Percentiles rank a stretch among this genome's conserved stretches.
Conservation (phyloP, 2,888 invertebrate species). For the Watsonalla binaria region DNA sequence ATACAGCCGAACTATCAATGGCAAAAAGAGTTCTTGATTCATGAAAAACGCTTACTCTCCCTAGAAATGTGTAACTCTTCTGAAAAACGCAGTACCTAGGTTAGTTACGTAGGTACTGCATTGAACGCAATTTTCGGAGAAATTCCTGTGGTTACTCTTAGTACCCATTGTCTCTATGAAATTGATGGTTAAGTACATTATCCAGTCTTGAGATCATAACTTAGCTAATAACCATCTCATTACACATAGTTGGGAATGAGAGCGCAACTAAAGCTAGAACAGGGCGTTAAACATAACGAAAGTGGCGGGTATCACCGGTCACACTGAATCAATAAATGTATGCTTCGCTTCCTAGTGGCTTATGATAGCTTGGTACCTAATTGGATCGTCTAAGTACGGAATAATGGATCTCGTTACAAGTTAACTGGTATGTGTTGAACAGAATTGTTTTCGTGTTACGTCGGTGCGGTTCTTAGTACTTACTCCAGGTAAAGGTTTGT, state of each 20-base stretch:
- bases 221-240: neutral
- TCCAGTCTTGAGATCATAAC: neutral
- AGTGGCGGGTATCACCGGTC: conserved; percentile 4
- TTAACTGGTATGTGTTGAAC: neutral
- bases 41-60: no score
- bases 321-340: conserved; percentile 7
- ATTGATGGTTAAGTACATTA: neutral
- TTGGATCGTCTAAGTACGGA: neutral
- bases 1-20: no score
- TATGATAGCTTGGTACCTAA: conserved; percentile 1
- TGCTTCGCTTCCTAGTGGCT: conserved; percentile 4
- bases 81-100: no score
- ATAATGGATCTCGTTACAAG: neutral
- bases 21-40: no score
- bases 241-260: neutral
- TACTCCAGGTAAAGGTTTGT: no score
- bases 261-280: neutral
- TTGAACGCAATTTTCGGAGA: no score
- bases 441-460: no score
- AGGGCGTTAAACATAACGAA: neutral
- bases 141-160: no score
- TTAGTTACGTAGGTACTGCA: no score
- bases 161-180: no score
- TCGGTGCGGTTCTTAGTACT: no score
- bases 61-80: no score